Evolutionary conservation across 2,113 vertebrate species (phyloP).

Genomic region (Hylia prasina): DNA sequence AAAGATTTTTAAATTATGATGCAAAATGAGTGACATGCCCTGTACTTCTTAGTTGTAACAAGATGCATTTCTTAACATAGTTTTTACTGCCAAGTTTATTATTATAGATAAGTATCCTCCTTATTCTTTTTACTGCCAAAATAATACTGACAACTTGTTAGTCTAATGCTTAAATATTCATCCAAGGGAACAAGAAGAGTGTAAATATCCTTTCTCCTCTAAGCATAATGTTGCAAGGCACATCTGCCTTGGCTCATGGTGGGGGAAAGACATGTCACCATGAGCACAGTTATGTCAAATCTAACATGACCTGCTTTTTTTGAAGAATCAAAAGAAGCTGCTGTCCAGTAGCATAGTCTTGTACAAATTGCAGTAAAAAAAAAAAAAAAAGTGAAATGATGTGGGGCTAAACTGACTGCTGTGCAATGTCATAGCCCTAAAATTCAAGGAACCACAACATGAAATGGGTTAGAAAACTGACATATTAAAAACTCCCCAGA

Average conservation of each 20-base stretch:
- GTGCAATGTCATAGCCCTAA: not conserved
- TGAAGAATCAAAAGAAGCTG: not conserved
- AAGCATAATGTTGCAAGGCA: not conserved
- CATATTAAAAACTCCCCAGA: not conserved
- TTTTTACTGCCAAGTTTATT: not conserved
- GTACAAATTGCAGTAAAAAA: not conserved
- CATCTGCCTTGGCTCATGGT: not conserved
- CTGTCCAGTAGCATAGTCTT: not conserved
- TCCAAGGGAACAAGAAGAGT: not conserved
- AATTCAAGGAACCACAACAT: not conserved
- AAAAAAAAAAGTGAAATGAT: not conserved
- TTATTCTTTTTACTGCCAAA: not conserved
- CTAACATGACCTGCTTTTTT: not conserved
- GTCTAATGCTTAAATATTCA: not conserved
- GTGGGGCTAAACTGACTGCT: accelerated
- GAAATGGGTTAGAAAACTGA: not conserved
- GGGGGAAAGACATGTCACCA: not conserved
- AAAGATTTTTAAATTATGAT: not conserved
- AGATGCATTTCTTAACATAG: not conserved
- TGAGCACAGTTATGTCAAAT: not conserved
- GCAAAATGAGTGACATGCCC: not conserved
- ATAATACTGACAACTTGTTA: not conserved
- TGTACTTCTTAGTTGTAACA: not conserved
- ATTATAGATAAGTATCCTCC: not conserved
- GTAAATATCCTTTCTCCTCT: not conserved